These are phyloP conservation scores for Phalacrocorax pelagicus DNA, from an alignment of 2,113 vertebrate species.

Conservation along the genomic window DNA sequence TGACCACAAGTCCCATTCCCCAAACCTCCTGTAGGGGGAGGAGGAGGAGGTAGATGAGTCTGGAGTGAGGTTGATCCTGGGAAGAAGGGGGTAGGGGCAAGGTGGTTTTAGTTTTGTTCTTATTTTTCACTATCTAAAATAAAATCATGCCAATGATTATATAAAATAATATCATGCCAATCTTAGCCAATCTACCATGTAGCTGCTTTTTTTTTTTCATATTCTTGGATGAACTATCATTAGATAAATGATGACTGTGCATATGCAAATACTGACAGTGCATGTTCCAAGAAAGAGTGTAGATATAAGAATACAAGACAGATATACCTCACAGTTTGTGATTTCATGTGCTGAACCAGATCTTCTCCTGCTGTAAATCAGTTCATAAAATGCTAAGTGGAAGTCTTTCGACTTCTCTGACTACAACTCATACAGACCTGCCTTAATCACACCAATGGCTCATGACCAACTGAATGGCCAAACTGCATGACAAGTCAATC, in stretches of 20 bases:
- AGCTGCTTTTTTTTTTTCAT: background rate
- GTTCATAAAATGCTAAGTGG: background rate
- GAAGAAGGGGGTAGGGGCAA: background rate
- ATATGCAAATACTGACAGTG: background rate
- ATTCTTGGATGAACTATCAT: background rate
- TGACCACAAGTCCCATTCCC: background rate
- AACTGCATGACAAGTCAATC: background rate
- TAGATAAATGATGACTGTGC: background rate
- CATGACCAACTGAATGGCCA: background rate
- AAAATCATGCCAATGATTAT: background rate
- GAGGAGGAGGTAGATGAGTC: background rate
- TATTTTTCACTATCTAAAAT: background rate
- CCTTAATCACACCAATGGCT: background rate
- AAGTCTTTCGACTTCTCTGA: background rate
- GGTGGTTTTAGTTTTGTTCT: background rate
- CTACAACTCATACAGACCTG: background rate
- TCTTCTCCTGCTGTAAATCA: background rate
- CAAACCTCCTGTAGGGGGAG: fast-evolving
- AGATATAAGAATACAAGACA: background rate
- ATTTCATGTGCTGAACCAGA: background rate
- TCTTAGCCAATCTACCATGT: background rate
- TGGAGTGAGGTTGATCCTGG: background rate
- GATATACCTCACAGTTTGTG: background rate
- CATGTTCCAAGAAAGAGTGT: background rate
- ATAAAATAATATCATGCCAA: background rate